Base-by-base conservation (phyloP, 2,797 vertebrate genomes). In the Avahi laniger region DNA sequence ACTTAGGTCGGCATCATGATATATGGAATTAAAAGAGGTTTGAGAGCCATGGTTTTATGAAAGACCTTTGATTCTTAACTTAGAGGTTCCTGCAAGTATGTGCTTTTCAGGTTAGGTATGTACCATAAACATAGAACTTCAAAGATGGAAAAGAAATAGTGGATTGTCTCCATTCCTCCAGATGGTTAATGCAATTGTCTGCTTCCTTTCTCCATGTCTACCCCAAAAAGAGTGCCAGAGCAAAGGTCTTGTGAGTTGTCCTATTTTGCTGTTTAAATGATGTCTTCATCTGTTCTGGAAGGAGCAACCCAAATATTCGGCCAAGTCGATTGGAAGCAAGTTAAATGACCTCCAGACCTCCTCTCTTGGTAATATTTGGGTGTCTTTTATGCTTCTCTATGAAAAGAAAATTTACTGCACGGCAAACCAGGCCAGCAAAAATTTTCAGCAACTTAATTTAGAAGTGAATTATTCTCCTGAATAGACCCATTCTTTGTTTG, bases 401-500 rank as follows among this genome's bases (percentile, higher is more conserved):
- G 96, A 96, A 96, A 92, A 96, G 89, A 95, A 97, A 97, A 97
- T 81, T 97, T 97, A 97, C 76, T 96, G 87, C 52, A 5, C 91
- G 48, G 79, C 67, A 96, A 97, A 85, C 76, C 61, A 90, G 82
- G 87, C 89, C 93, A 97, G 63, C 72, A 92, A 85, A 92, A 96
- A 59, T 95, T 97, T 96, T 96, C 78, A 97, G 87, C 93, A 84
- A 89, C 69, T 96, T 96, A 92, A 92, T 97, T 98, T 92, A 92
- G 93, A 92, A 96, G 91, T 93, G 93, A 97, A 94, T 97, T 97
- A 91, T 97, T 97, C 93, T 83, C 67, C 82, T 97, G 95, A 98
- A 96, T 92, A 93, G 94, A 94, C 59, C n/a, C 93, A 43, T 95
- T 96, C 93, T 98, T 97, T 96, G 75, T 89, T 94, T 88, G 94